Conservation (phyloP, 2,888 invertebrate genomes). For the Sminthurinus aureus region DNA sequence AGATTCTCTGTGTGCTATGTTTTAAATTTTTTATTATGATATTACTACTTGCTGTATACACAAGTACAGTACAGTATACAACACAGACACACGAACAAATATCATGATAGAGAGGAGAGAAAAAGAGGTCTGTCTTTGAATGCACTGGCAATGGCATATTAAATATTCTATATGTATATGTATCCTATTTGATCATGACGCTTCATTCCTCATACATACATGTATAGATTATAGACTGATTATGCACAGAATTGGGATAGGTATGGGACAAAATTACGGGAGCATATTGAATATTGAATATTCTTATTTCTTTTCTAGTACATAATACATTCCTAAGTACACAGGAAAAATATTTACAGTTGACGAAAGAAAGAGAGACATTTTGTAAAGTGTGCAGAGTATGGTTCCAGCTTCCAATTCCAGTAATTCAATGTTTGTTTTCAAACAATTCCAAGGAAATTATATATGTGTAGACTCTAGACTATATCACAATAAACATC, state of each 20-base stretch:
- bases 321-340: not conserved
- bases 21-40: too few species aligned
- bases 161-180: too few species aligned
- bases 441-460: not conserved
- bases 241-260: not conserved
- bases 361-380: not conserved
- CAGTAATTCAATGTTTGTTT: conserved; percentile 1
- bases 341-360: not conserved
- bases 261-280: not conserved
- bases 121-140: too few species aligned
- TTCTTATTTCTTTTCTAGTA: not conserved
- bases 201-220: not conserved
- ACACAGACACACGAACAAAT: too few species aligned
- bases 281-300: not conserved
- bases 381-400: not conserved
- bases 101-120: too few species aligned
- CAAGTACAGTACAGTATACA: too few species aligned
- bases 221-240: not conserved
- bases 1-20: too few species aligned
- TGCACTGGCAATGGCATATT: too few species aligned
- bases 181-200: not conserved
- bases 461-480: not conserved
- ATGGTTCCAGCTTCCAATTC: not conserved
- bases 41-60: too few species aligned
- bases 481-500: too few species aligned